Percentiles rank a stretch among this genome's conserved stretches.
Evolutionary conservation across 2,797 vertebrate genomes (phyloP).

Genomic region (Sebastes alutus): DNA sequence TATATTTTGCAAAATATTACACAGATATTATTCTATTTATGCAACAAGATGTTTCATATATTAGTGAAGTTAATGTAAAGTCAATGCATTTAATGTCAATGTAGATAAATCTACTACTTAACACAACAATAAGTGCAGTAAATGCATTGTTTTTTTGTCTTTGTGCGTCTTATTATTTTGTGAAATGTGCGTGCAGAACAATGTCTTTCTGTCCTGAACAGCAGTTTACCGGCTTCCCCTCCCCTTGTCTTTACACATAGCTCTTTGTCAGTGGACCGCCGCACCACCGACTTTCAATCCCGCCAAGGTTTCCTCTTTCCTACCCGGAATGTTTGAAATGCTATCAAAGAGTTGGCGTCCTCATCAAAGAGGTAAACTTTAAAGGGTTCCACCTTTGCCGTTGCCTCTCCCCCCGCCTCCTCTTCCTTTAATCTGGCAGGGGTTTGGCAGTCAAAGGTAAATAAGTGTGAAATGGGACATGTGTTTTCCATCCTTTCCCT

Average conservation of each 20-base stretch:
- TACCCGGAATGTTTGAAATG: conserved; percentile 70
- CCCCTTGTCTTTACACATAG: conserved; percentile 40
- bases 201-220: conserved; percentile 19
- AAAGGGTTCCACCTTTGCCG: conserved; percentile 75
- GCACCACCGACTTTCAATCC: conserved; percentile 39
- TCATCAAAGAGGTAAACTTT: conserved; percentile 74
- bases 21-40: neutral
- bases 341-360: conserved; percentile 75
- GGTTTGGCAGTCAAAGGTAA: conserved; percentile 82
- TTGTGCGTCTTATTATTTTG: fast-evolving
- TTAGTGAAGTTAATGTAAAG: neutral
- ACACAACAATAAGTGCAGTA: too few species aligned
- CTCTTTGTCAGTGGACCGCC: conserved; percentile 54
- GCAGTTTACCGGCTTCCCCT: conserved; percentile 11
- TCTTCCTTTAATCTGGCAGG: conserved; percentile 81
- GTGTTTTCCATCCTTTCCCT: conserved; percentile 84
- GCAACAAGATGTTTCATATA: neutral
- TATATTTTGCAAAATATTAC: neutral
- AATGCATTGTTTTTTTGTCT: neutral
- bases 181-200: neutral
- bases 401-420: conserved; percentile 27
- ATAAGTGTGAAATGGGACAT: conserved; percentile 83
- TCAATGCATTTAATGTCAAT: fast-evolving
- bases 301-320: conserved; percentile 65
- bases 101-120: too few species aligned